Percentiles rank a stretch among this genome's conserved stretches.
These are phyloP conservation scores for Sminthurinus aureus DNA, from an alignment of 2,888 invertebrate species.

Conservation along the genomic window DNA sequence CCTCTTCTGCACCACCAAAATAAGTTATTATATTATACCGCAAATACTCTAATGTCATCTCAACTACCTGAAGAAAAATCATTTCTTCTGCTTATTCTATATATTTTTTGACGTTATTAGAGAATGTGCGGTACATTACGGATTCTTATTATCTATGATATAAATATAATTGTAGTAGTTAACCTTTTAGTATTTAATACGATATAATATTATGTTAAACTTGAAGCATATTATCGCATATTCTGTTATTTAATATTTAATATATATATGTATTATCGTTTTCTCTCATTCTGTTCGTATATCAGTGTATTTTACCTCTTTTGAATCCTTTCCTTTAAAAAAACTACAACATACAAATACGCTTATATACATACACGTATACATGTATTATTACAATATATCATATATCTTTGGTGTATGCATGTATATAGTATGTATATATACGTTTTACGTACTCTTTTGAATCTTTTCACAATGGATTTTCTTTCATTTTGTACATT, in stretches of 20 bases:
- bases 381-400: too few species aligned
- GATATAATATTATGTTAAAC: not conserved
- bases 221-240: not conserved
- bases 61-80: too few species aligned
- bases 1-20: too few species aligned
- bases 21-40: too few species aligned
- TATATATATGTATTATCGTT: not conserved
- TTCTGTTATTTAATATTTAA: not conserved
- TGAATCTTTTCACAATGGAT: not conserved
- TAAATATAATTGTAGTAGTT: too few species aligned
- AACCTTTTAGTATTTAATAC: not conserved
- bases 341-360: too few species aligned
- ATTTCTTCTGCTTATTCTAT: too few species aligned
- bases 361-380: too few species aligned
- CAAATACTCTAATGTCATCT: too few species aligned
- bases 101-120: too few species aligned
- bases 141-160: too few species aligned
- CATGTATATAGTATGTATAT: constrained; percentile 1
- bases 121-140: too few species aligned
- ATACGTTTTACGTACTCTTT: not conserved
- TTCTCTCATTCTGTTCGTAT: not conserved
- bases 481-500: not conserved
- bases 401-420: not conserved
- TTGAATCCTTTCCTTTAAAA: not conserved
- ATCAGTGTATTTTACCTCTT: not conserved